These are phyloP conservation scores for Idaea straminata DNA, from an alignment of 2,888 invertebrate species.

Conservation along the genomic window DNA sequence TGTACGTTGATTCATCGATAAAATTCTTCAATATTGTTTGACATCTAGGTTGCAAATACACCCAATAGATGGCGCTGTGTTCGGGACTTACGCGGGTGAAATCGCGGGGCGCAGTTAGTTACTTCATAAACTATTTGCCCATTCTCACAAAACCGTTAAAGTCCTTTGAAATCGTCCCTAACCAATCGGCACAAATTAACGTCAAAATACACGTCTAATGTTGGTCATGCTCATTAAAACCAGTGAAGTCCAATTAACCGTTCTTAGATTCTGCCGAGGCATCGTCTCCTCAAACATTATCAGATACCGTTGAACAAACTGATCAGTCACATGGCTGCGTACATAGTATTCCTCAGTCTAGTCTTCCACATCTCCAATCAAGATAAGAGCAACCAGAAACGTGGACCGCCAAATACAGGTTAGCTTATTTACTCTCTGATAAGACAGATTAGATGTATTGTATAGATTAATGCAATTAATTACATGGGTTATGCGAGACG, in stretches of 20 bases:
- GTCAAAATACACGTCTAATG: background rate
- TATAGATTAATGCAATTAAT: conserved; percentile 45
- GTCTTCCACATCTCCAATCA: conserved; percentile 82
- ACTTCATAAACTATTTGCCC: no score
- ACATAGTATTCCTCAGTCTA: conserved; percentile 82
- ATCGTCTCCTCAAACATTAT: conserved; percentile 74
- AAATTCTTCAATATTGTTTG: no score
- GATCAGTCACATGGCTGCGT: conserved; percentile 84
- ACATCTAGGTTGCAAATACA: no score
- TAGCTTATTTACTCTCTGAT: conserved; percentile 27
- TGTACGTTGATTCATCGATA: no score
- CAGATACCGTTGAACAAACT: conserved; percentile 85
- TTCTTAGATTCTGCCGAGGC: conserved; percentile 54
- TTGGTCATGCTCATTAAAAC: background rate
- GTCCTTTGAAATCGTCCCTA: background rate
- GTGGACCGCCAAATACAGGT: conserved; percentile 82
- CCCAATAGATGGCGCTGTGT: no score
- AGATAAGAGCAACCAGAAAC: conserved; percentile 77
- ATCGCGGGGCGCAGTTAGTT: no score
- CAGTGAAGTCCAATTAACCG: conserved; percentile 17
- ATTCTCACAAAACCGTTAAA: no score
- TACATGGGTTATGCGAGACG: conserved; percentile 33
- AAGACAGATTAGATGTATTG: conserved; percentile 38
- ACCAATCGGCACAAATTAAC: background rate
- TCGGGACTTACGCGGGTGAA: no score